These are phyloP conservation scores for Cetoscarus ocellatus DNA, from an alignment of 2,797 vertebrate genomes.

Conservation along the genomic window DNA sequence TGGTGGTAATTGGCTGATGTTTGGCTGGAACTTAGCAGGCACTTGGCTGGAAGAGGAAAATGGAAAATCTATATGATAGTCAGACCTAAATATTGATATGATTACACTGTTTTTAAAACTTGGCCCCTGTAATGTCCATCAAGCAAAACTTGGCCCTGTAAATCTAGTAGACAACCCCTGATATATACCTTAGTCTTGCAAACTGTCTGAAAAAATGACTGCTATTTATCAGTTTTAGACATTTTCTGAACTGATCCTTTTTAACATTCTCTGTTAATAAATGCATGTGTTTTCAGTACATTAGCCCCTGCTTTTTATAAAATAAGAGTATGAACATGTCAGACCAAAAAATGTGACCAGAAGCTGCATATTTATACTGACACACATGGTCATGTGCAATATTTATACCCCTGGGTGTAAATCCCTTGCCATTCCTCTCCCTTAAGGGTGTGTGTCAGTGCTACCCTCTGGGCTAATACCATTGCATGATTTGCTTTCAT, in stretches of 20 bases:
- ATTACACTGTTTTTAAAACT: no score
- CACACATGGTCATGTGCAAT: conserved; percentile 9
- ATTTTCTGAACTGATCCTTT: not conserved
- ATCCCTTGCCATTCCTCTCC: conserved; percentile 35
- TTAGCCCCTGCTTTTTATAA: not conserved
- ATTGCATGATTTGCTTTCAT: conserved; percentile 11
- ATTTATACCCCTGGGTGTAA: conserved; percentile 44
- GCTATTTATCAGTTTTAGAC: no score
- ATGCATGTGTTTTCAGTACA: not conserved
- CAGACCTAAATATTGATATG: no score
- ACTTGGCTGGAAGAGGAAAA: no score
- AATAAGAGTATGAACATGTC: not conserved
- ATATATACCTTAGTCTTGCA: no score
- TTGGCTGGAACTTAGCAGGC: no score
- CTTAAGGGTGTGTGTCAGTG: not conserved
- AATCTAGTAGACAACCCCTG: no score
- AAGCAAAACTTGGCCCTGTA: no score
- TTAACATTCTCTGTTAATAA: not conserved
- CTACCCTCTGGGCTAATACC: conserved; percentile 17
- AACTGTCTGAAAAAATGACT: no score
- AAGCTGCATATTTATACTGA: conserved; percentile 1
- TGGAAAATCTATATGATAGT: no score
- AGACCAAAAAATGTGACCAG: not conserved
- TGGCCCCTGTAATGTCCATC: no score
- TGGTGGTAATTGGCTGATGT: no score